phyloP scores from a whole-genome alignment of 2,888 invertebrate species.

The Pyrgus malvae region DNA sequence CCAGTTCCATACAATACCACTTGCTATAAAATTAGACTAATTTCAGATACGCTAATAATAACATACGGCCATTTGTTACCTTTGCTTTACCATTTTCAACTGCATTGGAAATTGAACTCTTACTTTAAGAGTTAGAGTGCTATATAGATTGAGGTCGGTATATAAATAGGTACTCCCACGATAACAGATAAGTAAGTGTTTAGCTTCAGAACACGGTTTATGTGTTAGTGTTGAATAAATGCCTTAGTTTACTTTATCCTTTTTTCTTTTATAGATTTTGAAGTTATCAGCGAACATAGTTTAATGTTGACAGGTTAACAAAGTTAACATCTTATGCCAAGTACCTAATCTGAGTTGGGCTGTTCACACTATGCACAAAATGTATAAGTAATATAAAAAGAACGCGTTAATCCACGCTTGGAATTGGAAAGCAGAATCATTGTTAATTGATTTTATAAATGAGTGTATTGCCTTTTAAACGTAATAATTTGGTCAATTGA shows the following conservation, averaged over 20 bases:
- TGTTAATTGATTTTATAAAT: no score
- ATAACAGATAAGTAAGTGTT: conserved; percentile 26
- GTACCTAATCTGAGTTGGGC: no score
- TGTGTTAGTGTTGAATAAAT: conserved; percentile 15
- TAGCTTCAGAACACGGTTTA: conserved; percentile 10
- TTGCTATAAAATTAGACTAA: conserved; percentile 27
- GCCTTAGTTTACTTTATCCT: neutral
- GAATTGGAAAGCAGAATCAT: no score
- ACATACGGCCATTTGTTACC: conserved; percentile 26
- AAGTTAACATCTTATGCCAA: no score
- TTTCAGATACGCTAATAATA: conserved; percentile 29
- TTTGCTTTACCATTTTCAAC: neutral
- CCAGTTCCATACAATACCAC: conserved; percentile 12
- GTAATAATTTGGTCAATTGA: no score
- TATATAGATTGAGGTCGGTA: neutral
- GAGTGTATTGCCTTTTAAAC: no score
- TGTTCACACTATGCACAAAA: no score
- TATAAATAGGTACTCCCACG: conserved; percentile 19
- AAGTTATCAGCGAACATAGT: no score
- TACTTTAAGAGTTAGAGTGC: neutral
- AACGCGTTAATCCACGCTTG: no score
- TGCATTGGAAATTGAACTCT: conserved; percentile 1
- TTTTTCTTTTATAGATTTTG: neutral
- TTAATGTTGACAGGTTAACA: no score
- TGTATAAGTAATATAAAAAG: no score